phyloP scores from a whole-genome alignment of 1,140 invertebrate species.

The Oryzaephilus surinamensis region DNA sequence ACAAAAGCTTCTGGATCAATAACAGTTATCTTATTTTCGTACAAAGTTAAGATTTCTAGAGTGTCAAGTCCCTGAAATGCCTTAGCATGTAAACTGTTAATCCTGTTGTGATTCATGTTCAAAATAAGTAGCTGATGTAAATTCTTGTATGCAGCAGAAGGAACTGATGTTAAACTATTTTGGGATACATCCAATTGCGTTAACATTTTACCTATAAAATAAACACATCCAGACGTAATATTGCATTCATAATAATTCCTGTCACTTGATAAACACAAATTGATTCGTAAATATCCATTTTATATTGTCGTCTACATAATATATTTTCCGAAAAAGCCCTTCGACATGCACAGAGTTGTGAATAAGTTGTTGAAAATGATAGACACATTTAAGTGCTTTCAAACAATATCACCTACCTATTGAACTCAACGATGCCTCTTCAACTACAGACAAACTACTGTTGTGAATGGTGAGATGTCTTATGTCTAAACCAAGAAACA shows the following conservation, averaged over 20 bases:
- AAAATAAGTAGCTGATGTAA: slow-evolving; percentile 74
- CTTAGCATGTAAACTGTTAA: slow-evolving; percentile 58
- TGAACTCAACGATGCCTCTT: slow-evolving; percentile 72
- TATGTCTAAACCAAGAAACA: slow-evolving; percentile 79
- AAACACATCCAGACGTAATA: too few species aligned
- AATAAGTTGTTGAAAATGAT: too few species aligned
- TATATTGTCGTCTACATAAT: too few species aligned
- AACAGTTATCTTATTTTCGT: slow-evolving; percentile 71
- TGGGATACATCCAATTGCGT: slow-evolving; percentile 75
- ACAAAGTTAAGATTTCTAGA: slow-evolving; percentile 74
- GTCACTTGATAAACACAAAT: too few species aligned
- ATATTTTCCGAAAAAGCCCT: too few species aligned
- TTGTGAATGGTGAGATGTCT: slow-evolving; percentile 79
- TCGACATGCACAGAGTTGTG: too few species aligned
- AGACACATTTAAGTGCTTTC: too few species aligned
- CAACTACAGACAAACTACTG: slow-evolving; percentile 74
- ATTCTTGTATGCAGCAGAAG: slow-evolving; percentile 66
- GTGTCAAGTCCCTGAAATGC: slow-evolving; percentile 78
- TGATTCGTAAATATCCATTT: too few species aligned
- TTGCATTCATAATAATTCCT: too few species aligned
- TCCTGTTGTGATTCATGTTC: slow-evolving; percentile 83
- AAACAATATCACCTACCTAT: too few species aligned
- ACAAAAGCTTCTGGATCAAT: slow-evolving; percentile 74
- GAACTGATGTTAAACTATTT: slow-evolving; percentile 63
- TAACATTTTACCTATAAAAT: slow-evolving; percentile 66